phyloP scores from a whole-genome alignment of 2,888 invertebrate species.

The Pterobdella sp. region DNA sequence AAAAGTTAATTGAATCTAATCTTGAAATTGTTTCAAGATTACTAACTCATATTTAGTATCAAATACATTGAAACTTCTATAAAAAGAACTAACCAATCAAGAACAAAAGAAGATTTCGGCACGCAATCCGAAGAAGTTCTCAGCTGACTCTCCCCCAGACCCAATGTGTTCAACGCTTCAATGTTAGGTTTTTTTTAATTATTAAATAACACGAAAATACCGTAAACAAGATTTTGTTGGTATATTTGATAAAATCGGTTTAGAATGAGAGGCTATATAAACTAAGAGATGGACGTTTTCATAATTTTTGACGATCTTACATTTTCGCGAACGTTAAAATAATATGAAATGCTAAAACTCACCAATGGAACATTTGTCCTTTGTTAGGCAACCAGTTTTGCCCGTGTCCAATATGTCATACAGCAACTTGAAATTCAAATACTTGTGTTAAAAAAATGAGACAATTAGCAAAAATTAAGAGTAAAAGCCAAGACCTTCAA shows the following conservation, averaged over 20 bases:
- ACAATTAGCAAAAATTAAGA: too few species aligned
- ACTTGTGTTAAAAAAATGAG: too few species aligned
- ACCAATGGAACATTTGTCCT: conserved; percentile 25
- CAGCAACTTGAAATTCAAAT: conserved; percentile 3
- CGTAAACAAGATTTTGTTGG: neutral
- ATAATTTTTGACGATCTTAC: too few species aligned
- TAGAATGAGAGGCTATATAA: neutral
- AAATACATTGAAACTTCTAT: too few species aligned
- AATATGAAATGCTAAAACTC: neutral
- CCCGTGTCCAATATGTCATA: conserved; percentile 23
- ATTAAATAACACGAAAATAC: neutral
- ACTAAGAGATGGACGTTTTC: neutral
- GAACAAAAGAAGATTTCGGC: conserved; percentile 3
- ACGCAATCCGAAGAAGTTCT: neutral
- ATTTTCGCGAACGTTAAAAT: too few species aligned
- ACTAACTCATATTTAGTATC: too few species aligned
- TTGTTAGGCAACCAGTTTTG: conserved; percentile 20
- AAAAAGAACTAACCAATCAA: conserved; percentile 18
- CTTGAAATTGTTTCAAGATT: too few species aligned
- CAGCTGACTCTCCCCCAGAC: conserved; percentile 15
- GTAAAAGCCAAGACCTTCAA: too few species aligned
- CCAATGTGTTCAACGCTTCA: conserved; percentile 18
- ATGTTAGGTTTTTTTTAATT: neutral
- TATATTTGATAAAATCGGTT: neutral
- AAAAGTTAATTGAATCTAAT: too few species aligned